Percentiles rank a stretch among this genome's conserved stretches.
Conservation (phyloP, 2,888 invertebrate species). For the Hirtodrosophila cameraria region DNA sequence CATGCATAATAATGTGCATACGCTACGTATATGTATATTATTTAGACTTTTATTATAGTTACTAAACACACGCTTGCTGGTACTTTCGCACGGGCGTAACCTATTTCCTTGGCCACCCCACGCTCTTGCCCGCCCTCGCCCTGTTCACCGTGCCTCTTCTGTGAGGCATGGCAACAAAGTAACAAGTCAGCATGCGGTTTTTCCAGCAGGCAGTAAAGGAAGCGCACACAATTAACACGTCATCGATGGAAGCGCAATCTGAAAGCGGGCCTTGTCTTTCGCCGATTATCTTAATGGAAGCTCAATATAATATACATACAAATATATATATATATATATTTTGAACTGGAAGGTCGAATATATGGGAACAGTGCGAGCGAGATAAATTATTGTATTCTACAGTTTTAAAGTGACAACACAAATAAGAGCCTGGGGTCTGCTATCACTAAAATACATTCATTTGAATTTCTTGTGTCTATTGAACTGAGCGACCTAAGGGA, state of each 20-base stretch:
- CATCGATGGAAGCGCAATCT: slow-evolving; percentile 57
- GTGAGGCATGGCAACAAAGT: slow-evolving; percentile 23
- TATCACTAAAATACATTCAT: slow-evolving; percentile 45
- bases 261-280: slow-evolving; percentile 45
- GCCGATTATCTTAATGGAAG: slow-evolving; percentile 59
- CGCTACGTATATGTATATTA: slow-evolving; percentile 15
- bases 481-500: slow-evolving; percentile 20
- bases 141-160: neutral
- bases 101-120: slow-evolving; percentile 20
- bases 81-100: slow-evolving; percentile 37
- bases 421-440: neutral
- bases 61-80: slow-evolving; percentile 13
- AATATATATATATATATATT: neutral
- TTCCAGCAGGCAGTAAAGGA: slow-evolving; percentile 35
- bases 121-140: neutral
- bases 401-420: slow-evolving; percentile 46
- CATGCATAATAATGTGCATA: neutral
- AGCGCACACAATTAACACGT: slow-evolving; percentile 56
- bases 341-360: slow-evolving; percentile 10
- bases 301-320: slow-evolving; percentile 15
- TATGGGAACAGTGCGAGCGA: slow-evolving; percentile 21
- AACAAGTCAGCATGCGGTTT: slow-evolving; percentile 39
- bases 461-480: slow-evolving; percentile 48
- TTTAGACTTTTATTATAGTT: slow-evolving; percentile 36
- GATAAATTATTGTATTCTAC: slow-evolving; percentile 58